Evolutionary conservation across 2,113 vertebrate species (phyloP).

Genomic region (Thalassoma bifasciatum): DNA sequence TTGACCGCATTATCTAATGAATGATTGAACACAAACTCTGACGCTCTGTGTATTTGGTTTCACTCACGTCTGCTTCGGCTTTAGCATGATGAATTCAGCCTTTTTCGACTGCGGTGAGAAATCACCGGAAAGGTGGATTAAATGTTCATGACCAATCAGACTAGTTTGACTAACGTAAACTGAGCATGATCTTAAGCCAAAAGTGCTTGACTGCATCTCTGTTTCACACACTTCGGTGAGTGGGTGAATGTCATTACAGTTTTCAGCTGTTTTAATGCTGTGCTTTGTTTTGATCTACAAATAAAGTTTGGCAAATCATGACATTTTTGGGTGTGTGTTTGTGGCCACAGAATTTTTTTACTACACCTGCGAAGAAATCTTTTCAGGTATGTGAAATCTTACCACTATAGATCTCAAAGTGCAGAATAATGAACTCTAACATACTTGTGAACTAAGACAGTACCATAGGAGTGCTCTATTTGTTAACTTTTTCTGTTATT

Average conservation of each 20-base stretch:
- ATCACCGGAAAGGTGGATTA: constrained; percentile 30
- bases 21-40: constrained; percentile 54
- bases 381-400: no score
- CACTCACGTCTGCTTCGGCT: constrained; percentile 39
- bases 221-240: constrained; percentile 54
- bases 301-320: constrained; percentile 73
- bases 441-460: no score
- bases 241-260: constrained; percentile 67
- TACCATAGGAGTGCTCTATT: no score
- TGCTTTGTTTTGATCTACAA: constrained; percentile 74
- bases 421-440: no score
- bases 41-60: constrained; percentile 56
- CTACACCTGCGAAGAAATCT: no score
- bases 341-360: not conserved
- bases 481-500: no score
- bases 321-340: constrained; percentile 12
- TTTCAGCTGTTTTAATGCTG: constrained; percentile 66
- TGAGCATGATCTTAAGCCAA: constrained; percentile 65
- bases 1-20: constrained; percentile 37
- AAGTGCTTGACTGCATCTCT: constrained; percentile 65
- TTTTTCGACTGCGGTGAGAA: constrained; percentile 34
- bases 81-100: constrained; percentile 57
- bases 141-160: constrained; percentile 44
- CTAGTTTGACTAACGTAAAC: constrained; percentile 43
- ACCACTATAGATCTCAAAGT: no score